Base-by-base conservation (phyloP, 2,797 vertebrate species). In the Lithobates sylvaticus region DNA sequence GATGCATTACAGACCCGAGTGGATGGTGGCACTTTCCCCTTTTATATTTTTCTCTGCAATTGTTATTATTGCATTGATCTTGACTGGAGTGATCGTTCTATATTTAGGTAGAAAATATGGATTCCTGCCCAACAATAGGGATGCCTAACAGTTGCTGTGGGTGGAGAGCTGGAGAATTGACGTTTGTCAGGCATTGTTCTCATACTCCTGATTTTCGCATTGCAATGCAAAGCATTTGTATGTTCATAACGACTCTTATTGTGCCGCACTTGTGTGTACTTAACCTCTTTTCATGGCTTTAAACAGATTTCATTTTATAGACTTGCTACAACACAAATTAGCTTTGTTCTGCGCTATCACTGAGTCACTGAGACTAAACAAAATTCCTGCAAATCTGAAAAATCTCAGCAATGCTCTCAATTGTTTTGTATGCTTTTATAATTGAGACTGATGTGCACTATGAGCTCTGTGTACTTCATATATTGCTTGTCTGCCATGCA, bases 111-210 rank as follows among this genome's bases (percentile, higher is more conserved):
- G 4, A 67, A 67, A 10, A 67, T 67, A 26, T 67, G 65, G 65
- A 10, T 29, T 67, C 65, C 65, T 67, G 65, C 27, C 65, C n/a
- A 29, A 26, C 26, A 29, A 26, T 27, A 67, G n/a, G 26, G 26
- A 67, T 67, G 65, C 26, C n/a, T 67, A 67, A 1, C 65, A 26
- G 65, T 27, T 27, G 65, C 65, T 13, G 65, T 67, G 26, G 65
- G 26, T 13, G n/a, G 65, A 29, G 65, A 67, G 12, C 26, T 29
- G 65, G 2, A 67, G n/a, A 67, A 29, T 12, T 67, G 65, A 10
- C 27, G 26, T 12, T 74, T 74, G 72, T 74, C 72, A 74, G 21
- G 65, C 42, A 74, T 74, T 26, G 72, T 42, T 42, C 72, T 74
- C 72, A 23, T 26, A 47, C 21, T 39, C 21, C 44, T 12, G 23